Evolutionary conservation across 2,113 vertebrate genomes (phyloP), one percentile per base, ranked within the genome.

Genomic region (zebrafish (Danio rerio)): DNA sequence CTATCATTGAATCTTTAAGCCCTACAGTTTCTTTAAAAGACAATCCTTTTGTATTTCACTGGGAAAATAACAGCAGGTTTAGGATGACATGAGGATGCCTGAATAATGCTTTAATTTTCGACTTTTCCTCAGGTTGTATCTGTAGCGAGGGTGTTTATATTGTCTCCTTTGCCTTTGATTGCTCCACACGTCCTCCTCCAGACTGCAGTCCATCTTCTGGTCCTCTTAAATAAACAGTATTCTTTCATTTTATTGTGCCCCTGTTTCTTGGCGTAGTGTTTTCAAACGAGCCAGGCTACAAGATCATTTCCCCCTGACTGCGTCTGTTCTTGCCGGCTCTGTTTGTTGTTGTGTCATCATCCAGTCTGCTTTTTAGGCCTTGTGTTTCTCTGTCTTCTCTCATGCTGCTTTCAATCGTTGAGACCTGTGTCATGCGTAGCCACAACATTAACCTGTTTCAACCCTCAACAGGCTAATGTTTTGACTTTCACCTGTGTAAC

Each of bases 361-460:
- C 79, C 31, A 31, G 31, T 31, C 31, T 31, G 31, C 31, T 31
- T 31, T 31, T 31, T 3, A 31, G 31, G 69, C 59, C 56, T 63
- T 15, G 21, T 6, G 75, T 69, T 61, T 45, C 66, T 74, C 73
- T 77, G 63, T 78, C 76, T 81, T 85, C 72, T 83, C 72, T 82
- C 82, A 77, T 80, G 58, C 85, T 81, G 86, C 68, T 84, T 86
- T 82, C 88, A 90, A 91, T 91, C 90, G 89, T 88, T 84, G 83
- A 87, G 88, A 70, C 74, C 63, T 0, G 45, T 82, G 85, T 86
- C 87, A 85, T 89, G 89, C 87, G 88, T 85, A 88, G 90, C 90
- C 91, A 85, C 88, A 87, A 88, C 84, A 89, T 89, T 86, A 89
- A 93, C 89, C 78, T 63, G 66, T 84, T 78, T 73, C 79, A 87